Evolutionary conservation across 2,797 vertebrate species (phyloP).

Genomic region (Mus minutoides): DNA sequence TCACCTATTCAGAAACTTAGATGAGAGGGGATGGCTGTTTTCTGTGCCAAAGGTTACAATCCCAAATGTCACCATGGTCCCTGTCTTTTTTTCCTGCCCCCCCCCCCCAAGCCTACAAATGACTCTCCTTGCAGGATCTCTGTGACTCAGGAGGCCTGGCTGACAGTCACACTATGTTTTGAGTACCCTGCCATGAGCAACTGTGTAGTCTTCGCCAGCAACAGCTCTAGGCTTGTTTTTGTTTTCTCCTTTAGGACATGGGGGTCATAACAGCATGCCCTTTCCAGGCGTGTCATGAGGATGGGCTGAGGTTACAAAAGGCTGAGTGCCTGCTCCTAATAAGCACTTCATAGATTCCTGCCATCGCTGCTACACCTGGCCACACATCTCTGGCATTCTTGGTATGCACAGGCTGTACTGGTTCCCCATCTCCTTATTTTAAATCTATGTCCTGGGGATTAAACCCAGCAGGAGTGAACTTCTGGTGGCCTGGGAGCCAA

Average conservation of each 20-base stretch:
- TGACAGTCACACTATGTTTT: neutral
- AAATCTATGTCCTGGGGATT: neutral
- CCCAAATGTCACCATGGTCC: neutral
- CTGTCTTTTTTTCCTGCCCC: too few species aligned
- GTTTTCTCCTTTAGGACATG: neutral
- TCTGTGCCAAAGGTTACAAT: neutral
- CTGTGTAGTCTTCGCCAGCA: neutral
- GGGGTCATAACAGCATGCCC: neutral
- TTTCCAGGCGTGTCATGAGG: neutral
- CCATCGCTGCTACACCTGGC: neutral
- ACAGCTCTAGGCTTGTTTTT: neutral
- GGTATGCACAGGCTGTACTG: accelerated
- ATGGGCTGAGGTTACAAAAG: neutral
- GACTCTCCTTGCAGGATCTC: neutral
- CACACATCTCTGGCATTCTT: accelerated
- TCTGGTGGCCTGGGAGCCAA: neutral
- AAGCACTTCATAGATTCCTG: neutral
- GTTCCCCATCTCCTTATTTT: neutral
- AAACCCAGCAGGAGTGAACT: neutral
- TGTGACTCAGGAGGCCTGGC: neutral
- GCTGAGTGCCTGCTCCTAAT: neutral
- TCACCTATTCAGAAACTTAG: neutral
- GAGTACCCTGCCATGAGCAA: neutral
- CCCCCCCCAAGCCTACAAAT: neutral
- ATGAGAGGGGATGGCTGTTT: neutral